Evolutionary conservation across 2,113 vertebrate genomes (phyloP).

Genomic region (Poicephalus meyeri): DNA sequence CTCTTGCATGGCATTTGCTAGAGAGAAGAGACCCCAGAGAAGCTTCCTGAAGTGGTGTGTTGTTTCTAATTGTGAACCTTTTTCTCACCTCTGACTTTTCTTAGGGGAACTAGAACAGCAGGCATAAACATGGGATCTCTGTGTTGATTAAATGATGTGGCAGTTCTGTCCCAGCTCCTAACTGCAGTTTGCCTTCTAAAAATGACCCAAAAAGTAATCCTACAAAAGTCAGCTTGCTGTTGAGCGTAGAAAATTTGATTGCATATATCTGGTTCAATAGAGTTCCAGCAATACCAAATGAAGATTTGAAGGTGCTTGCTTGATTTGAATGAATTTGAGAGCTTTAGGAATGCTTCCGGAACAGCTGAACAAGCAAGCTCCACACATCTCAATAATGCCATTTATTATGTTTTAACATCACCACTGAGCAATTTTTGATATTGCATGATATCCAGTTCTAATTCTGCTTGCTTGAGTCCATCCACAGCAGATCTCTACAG

Average conservation of each 20-base stretch:
- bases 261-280: neutral
- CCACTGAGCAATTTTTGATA: neutral
- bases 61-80: neutral
- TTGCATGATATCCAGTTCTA: neutral
- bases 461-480: neutral
- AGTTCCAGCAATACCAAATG: neutral
- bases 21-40: neutral
- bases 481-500: neutral
- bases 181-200: neutral
- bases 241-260: neutral
- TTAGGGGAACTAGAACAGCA: neutral
- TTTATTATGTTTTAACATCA: neutral
- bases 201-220: neutral
- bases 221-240: neutral
- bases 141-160: neutral
- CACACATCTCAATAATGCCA: neutral
- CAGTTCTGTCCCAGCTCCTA: rapidly evolving
- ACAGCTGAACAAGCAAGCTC: neutral
- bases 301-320: neutral
- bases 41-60: neutral
- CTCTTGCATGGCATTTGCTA: rapidly evolving
- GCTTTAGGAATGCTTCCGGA: neutral
- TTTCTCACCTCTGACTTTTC: neutral
- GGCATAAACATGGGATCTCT: neutral
- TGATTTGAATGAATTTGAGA: neutral